Evolutionary conservation across 2,888 invertebrate genomes (phyloP).

Genomic region (Eristalis pertinax): DNA sequence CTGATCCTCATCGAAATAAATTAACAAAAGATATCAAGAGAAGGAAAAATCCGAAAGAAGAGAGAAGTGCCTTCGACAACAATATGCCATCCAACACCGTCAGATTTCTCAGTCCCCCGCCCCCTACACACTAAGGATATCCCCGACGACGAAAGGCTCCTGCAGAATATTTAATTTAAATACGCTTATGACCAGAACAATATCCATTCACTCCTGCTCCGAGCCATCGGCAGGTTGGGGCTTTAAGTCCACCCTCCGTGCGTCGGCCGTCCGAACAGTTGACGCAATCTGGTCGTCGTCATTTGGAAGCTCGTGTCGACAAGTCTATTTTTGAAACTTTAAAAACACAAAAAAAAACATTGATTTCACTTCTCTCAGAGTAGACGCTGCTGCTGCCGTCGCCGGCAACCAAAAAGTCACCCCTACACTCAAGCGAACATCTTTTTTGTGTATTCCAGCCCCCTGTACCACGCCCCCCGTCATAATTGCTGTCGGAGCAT

Average conservation of each 20-base stretch:
- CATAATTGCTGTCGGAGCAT: conserved; percentile 52
- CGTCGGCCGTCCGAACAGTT: conserved; percentile 5
- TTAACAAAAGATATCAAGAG: conserved; percentile 30
- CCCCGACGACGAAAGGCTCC: not conserved
- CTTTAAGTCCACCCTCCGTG: conserved; percentile 1
- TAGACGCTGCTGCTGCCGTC: too few relatives aligned
- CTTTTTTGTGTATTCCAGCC: not conserved
- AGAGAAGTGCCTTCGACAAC: conserved; percentile 14
- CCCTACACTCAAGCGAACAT: not conserved
- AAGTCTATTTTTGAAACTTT: conserved; percentile 19
- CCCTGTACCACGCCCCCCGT: conserved; percentile 9
- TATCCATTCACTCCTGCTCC: conserved; percentile 24
- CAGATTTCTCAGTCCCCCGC: not conserved
- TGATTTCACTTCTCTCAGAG: conserved; percentile 32
- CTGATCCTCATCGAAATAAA: conserved; percentile 42
- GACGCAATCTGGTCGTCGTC: conserved; percentile 46
- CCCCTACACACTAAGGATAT: not conserved
- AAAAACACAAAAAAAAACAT: conserved; percentile 33
- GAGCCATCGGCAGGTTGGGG: not conserved
- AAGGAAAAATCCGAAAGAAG: not conserved
- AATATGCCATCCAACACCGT: conserved; percentile 9
- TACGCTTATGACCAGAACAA: conserved; percentile 57
- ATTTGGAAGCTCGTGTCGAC: conserved; percentile 10
- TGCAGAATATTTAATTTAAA: conserved; percentile 64
- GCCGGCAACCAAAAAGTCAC: not conserved